These are phyloP conservation scores for Eupithecia abbreviata DNA, from an alignment of 2,888 invertebrate species.

Conservation along the genomic window DNA sequence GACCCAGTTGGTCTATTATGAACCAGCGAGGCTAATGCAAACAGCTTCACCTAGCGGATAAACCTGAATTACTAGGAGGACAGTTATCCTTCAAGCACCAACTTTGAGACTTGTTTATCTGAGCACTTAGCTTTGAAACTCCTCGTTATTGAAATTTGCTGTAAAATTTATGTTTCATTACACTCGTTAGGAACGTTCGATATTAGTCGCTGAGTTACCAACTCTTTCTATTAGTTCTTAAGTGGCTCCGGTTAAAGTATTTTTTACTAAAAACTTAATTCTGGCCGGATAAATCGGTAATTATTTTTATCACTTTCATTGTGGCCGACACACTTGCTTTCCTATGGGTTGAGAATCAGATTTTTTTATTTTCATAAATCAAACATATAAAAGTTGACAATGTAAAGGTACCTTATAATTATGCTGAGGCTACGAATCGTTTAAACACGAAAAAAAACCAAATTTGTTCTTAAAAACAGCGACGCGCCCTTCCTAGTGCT, in stretches of 20 bases:
- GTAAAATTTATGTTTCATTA: slow-evolving; percentile 10
- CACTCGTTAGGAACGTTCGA: slow-evolving; percentile 3
- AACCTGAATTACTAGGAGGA: background rate
- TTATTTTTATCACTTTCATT: background rate
- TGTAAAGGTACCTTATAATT: no score
- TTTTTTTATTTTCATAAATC: no score
- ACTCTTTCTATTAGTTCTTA: background rate
- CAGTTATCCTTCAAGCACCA: slow-evolving; percentile 8
- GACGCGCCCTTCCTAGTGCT: background rate
- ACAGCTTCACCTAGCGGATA: background rate
- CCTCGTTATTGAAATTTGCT: slow-evolving; percentile 18
- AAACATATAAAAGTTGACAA: no score
- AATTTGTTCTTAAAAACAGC: background rate
- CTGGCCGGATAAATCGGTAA: background rate
- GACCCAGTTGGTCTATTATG: slow-evolving; percentile 10
- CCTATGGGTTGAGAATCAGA: background rate
- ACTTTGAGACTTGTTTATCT: slow-evolving; percentile 18
- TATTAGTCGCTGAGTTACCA: background rate
- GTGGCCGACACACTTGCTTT: background rate
- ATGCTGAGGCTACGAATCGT: no score
- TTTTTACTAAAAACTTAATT: background rate
- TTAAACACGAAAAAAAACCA: no score
- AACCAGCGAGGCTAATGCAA: slow-evolving; percentile 3
- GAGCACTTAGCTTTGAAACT: slow-evolving; percentile 21
- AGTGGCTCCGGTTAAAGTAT: background rate